A percentile compares a stretch with the other conserved stretches of the same genome.
Conservation (phyloP, 2,888 invertebrate genomes). For the Catocala nupta region DNA sequence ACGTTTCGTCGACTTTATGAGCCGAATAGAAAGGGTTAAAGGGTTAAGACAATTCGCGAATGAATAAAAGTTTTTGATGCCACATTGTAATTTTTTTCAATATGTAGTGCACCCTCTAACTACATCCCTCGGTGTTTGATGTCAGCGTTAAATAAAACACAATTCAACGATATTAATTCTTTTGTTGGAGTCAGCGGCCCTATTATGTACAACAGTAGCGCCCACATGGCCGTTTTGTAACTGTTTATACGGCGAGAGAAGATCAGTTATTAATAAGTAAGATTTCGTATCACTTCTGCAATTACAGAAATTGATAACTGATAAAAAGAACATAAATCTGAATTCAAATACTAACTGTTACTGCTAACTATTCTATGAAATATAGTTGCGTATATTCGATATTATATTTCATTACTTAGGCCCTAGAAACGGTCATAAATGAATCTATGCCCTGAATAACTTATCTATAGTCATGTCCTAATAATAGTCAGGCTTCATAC, state of each 20-base stretch:
- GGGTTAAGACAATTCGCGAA: constrained; percentile 80
- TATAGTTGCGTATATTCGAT: too few species aligned
- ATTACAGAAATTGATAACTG: too few species aligned
- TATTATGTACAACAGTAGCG: constrained; percentile 27
- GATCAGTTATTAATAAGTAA: not conserved
- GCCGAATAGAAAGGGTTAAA: constrained; percentile 82
- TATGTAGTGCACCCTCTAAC: constrained; percentile 57
- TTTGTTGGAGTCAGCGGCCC: constrained; percentile 34
- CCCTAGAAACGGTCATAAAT: too few species aligned
- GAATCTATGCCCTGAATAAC: not conserved
- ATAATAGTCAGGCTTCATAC: not conserved
- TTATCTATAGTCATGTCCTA: not conserved
- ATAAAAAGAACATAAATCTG: too few species aligned
- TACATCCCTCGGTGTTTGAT: constrained; percentile 42
- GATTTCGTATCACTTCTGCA: too few species aligned
- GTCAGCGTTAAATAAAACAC: constrained; percentile 43
- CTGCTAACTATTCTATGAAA: too few species aligned
- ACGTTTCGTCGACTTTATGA: constrained; percentile 84
- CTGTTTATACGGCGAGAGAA: not conserved
- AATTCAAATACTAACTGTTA: too few species aligned
- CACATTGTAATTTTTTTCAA: constrained; percentile 70
- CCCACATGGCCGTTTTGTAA: constrained; percentile 30
- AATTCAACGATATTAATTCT: constrained; percentile 38
- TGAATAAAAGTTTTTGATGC: constrained; percentile 76
- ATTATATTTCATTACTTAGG: too few species aligned